These are phyloP conservation scores for Azorinus chamasolen DNA, from an alignment of 2,888 invertebrate species.

Conservation along the genomic window DNA sequence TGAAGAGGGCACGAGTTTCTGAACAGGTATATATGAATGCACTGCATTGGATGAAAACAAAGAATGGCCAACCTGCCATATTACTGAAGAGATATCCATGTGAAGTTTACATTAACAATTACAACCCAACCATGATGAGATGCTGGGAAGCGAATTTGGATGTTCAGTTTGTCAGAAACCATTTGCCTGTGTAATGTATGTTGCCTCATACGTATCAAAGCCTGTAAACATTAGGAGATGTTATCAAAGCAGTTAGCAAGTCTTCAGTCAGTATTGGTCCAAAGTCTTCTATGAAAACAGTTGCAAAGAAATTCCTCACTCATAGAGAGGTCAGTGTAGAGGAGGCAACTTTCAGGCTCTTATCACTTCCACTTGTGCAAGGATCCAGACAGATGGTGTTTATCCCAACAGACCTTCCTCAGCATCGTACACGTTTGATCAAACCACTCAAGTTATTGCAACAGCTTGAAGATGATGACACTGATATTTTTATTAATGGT, in stretches of 20 bases:
- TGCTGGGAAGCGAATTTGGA: constrained; percentile 57
- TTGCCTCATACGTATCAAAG: constrained; percentile 61
- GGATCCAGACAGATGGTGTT: constrained; percentile 40
- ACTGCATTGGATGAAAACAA: constrained; percentile 45
- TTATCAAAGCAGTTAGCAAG: constrained; percentile 41
- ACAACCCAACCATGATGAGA: constrained; percentile 37
- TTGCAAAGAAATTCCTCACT: constrained; percentile 51
- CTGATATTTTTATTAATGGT: constrained; percentile 1
- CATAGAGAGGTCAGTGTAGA: constrained; percentile 57
- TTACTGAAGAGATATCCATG: constrained; percentile 25
- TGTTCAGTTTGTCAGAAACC: constrained; percentile 61
- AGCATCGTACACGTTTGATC: constrained; percentile 44
- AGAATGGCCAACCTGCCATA: constrained; percentile 49
- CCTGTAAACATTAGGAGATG: constrained; percentile 50
- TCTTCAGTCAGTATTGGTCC: constrained; percentile 18
- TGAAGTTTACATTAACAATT: constrained; percentile 31
- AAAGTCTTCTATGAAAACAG: constrained; percentile 35
- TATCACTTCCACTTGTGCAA: constrained; percentile 38
- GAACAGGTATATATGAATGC: constrained; percentile 29
- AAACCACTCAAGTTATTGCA: constrained; percentile 44
- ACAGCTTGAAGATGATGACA: constrained; percentile 51
- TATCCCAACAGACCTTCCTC: constrained; percentile 44
- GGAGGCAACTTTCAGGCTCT: constrained; percentile 51
- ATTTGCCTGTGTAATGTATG: constrained; percentile 58
- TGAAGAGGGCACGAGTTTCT: constrained; percentile 22